These are phyloP conservation scores for Venusia cambrica DNA, from an alignment of 2,888 invertebrate genomes.

Conservation along the genomic window DNA sequence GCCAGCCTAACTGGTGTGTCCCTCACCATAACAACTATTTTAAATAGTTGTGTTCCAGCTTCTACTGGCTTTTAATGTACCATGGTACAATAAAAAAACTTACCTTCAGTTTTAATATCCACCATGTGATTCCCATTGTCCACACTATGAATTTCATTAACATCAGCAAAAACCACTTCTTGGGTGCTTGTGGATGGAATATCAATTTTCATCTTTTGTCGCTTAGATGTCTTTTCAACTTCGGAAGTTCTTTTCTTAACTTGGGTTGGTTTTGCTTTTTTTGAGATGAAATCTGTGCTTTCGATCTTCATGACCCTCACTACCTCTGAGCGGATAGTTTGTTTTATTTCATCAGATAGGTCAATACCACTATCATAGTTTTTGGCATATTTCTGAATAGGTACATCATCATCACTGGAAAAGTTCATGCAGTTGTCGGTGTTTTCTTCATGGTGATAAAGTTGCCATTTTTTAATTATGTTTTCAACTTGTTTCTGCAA, in stretches of 20 bases:
- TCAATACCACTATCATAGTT: conserved; percentile 53
- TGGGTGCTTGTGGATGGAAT: conserved; percentile 25
- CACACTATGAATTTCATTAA: conserved; percentile 43
- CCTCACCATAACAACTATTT: no score
- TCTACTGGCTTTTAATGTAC: no score
- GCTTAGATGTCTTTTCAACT: conserved; percentile 24
- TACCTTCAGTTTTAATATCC: conserved; percentile 44
- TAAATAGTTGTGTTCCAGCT: no score
- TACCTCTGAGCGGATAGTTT: conserved; percentile 50
- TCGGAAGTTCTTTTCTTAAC: conserved; percentile 21
- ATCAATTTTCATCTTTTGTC: conserved; percentile 25
- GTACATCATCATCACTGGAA: conserved; percentile 66
- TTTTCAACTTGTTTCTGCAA: conserved; percentile 54
- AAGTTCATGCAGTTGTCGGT: conserved; percentile 22
- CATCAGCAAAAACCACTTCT: conserved; percentile 62
- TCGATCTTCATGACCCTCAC: conserved; percentile 37
- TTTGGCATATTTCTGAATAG: conserved; percentile 59
- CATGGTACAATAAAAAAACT: conserved; percentile 9
- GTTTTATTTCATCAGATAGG: conserved; percentile 54
- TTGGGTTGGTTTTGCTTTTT: conserved; percentile 4
- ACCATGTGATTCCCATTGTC: conserved; percentile 26
- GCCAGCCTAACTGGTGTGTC: no score
- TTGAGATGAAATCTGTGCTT: conserved; percentile 4
- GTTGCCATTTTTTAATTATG: conserved; percentile 49
- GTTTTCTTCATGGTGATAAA: conserved; percentile 43